Evolutionary conservation across 2,113 vertebrate species (phyloP), one percentile per base, ranked within the genome.

Genomic region (Hippolais icterina): DNA sequence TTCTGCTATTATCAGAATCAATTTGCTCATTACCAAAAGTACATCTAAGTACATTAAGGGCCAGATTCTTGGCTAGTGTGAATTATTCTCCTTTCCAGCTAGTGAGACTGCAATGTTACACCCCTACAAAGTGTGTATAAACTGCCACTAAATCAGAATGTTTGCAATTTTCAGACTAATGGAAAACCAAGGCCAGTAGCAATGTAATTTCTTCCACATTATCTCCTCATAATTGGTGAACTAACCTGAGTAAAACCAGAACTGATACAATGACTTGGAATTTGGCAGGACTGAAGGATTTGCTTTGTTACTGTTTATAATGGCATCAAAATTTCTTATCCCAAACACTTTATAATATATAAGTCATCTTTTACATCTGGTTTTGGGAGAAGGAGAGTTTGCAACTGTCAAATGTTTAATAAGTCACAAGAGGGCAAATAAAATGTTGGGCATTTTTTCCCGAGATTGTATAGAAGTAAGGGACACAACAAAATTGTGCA

Each of bases 1-100:
- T 96, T 90, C 68, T 93, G 56, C 89, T 93, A 90, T 87, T 90
- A 96, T 64, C 88, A 90, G 52, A 87, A 95, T 94, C 94, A 94
- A 93, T 96, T 81, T 89, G 41, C 33, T 96, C 76, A 78, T 95
- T 96, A 93, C 79, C 60, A 80, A 75, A 94, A 81, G 60, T 94
- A 90, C 91, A 90, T 85, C 66, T 80, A 92, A 89, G 47, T 81
- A 89, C 53, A 65, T 95, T 92, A 84, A 87, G 65, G 88, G 69
- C 64, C 86, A 89, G 72, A 92, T 87, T 94, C 85, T 89, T 81
- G 61, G 52, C 83, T 92, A 7, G 35, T 83, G 75, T 35, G 49
- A 89, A 92, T 92, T 86, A 78, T 89, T 93, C 85, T 94, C 65
- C 83, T 63, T 68, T 84, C 52, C 82, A 78, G 85, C 56, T 87